Percentiles rank a stretch among this genome's conserved stretches.
phyloP scores from a whole-genome alignment of 2,113 vertebrate genomes.

The Melanerpes formicivorus region DNA sequence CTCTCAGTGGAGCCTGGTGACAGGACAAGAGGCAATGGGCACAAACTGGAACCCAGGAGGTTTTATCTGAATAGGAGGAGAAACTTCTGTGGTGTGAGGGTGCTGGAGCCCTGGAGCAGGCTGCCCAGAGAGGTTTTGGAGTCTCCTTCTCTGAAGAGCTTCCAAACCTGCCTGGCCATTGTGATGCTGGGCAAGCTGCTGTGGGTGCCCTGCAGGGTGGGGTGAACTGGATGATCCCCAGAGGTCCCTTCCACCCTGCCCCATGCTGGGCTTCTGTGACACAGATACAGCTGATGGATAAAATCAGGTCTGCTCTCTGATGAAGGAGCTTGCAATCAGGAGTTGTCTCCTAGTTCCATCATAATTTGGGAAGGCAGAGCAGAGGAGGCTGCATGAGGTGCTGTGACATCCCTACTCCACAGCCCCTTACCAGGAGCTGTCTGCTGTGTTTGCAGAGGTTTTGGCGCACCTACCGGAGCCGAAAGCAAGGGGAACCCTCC shows the following conservation, averaged over 20 bases:
- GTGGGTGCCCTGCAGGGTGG: too few species aligned
- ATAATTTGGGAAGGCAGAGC: not conserved
- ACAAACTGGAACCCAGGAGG: too few species aligned
- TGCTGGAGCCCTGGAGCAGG: too few species aligned
- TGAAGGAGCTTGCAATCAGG: not conserved
- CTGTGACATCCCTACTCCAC: not conserved
- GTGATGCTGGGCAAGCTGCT: too few species aligned
- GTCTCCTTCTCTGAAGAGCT: too few species aligned
- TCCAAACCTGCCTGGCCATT: too few species aligned
- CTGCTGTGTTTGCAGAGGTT: constrained; percentile 77
- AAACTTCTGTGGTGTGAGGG: too few species aligned
- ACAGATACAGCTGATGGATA: not conserved
- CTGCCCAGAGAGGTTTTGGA: too few species aligned
- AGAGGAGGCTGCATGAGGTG: not conserved
- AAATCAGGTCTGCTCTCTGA: not conserved
- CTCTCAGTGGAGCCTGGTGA: too few species aligned
- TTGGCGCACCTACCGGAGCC: constrained; percentile 82
- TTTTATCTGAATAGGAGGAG: too few species aligned
- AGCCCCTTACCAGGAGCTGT: not conserved
- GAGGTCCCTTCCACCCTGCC: not conserved
- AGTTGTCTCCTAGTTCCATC: not conserved
- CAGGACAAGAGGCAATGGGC: too few species aligned
- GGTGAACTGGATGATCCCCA: too few species aligned
- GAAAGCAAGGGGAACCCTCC: constrained; percentile 50
- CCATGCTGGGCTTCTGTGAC: not conserved